Percentiles rank a stretch among this genome's conserved stretches.
phyloP scores from a whole-genome alignment of 1,140 invertebrate genomes.

The Heliconius hewitsoni region DNA sequence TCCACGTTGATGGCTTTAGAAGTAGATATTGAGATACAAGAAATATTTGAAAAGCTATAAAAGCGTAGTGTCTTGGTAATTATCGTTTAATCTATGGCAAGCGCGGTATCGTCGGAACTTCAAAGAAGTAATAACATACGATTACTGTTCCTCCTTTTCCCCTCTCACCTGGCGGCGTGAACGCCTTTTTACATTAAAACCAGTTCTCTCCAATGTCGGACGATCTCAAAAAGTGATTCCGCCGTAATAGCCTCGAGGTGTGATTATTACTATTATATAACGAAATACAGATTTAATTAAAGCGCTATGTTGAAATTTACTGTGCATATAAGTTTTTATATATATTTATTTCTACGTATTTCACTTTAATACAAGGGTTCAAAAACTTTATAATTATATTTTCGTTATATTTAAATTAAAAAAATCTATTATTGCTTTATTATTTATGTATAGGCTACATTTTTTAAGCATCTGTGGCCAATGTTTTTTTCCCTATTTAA shows the following conservation, averaged over 20 bases:
- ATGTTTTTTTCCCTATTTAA: too few relatives aligned
- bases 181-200: slow-evolving; percentile 68
- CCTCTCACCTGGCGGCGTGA: slow-evolving; percentile 54
- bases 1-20: not conserved
- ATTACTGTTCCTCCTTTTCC: slow-evolving; percentile 61
- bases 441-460: too few relatives aligned
- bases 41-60: slow-evolving; percentile 16
- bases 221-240: slow-evolving; percentile 68
- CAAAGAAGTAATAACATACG: slow-evolving; percentile 74
- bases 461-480: too few relatives aligned
- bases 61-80: slow-evolving; percentile 32
- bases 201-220: slow-evolving; percentile 66
- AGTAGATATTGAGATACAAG: not conserved
- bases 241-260: slow-evolving; percentile 70
- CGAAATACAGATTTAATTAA: slow-evolving; percentile 53
- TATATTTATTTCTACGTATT: not conserved
- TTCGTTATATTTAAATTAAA: too few relatives aligned
- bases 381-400: not conserved
- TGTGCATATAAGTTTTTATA: not conserved
- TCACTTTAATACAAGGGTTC: not conserved
- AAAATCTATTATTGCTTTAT: too few relatives aligned
- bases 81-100: slow-evolving; percentile 53
- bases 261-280: slow-evolving; percentile 72
- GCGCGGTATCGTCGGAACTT: slow-evolving; percentile 61
- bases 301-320: slow-evolving; percentile 33